Conservation (phyloP, 2,113 vertebrate species). For the Gopherus flavomarginatus region DNA sequence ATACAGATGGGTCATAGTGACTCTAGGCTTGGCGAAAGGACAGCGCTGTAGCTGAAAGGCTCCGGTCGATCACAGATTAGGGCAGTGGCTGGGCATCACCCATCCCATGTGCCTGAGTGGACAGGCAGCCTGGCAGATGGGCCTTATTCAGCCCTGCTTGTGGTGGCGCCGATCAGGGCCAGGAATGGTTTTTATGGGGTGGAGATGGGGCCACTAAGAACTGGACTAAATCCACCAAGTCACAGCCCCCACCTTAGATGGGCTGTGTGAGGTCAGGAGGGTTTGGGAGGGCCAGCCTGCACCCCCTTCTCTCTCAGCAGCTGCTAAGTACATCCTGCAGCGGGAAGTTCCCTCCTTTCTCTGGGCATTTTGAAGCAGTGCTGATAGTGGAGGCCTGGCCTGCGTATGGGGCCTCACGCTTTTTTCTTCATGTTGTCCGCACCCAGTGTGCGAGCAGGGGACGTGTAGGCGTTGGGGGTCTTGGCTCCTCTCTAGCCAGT, state of each 20-base stretch:
- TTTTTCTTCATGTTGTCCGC: background rate
- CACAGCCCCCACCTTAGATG: rapidly evolving
- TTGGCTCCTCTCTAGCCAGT: background rate
- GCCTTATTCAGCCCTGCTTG: background rate
- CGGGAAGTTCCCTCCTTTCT: background rate
- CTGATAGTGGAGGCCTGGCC: background rate
- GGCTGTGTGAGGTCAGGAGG: background rate
- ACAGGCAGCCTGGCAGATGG: background rate
- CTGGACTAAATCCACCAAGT: slow-evolving; percentile 32
- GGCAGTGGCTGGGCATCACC: background rate
- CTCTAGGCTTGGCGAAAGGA: background rate
- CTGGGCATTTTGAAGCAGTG: too few relatives aligned
- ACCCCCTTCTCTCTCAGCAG: background rate
- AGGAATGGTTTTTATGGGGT: background rate
- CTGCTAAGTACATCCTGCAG: background rate
- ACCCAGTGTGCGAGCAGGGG: background rate
- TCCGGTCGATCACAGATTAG: background rate
- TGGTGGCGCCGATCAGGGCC: rapidly evolving
- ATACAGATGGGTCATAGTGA: background rate
- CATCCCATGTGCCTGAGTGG: background rate
- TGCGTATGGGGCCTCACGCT: too few relatives aligned
- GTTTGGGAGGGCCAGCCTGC: background rate
- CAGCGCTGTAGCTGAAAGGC: background rate
- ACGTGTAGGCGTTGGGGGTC: too few relatives aligned
- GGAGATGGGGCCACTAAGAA: slow-evolving; percentile 51